Evolutionary conservation across 2,113 vertebrate genomes (phyloP).

Genomic region (Cinclus mexicanus): DNA sequence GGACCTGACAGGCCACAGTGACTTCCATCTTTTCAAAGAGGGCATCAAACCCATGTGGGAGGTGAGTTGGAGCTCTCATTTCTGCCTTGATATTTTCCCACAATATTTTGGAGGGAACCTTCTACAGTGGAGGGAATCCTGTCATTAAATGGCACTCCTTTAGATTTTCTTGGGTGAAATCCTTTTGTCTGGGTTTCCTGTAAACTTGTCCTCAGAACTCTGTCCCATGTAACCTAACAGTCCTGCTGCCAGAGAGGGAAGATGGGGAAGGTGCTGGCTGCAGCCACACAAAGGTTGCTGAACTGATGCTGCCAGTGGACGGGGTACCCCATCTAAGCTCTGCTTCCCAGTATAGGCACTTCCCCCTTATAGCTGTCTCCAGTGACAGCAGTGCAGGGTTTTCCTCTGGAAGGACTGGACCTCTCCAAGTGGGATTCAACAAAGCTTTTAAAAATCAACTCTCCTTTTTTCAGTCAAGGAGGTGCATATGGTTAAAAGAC

Average conservation of each 20-base stretch:
- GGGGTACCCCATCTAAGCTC: background rate
- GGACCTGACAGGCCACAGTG: slow-evolving; percentile 85
- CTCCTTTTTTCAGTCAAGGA: background rate
- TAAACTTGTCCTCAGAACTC: background rate
- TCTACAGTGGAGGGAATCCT: background rate
- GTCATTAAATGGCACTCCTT: background rate
- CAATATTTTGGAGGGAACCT: background rate
- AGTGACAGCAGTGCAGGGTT: background rate
- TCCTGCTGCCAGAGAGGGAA: background rate
- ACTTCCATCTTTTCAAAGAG: slow-evolving; percentile 87
- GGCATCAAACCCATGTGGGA: slow-evolving; percentile 89
- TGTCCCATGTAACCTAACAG: background rate
- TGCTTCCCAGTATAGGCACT: background rate
- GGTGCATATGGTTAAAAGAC: background rate
- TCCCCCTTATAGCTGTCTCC: background rate
- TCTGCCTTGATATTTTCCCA: background rate
- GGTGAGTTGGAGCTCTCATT: slow-evolving; percentile 64
- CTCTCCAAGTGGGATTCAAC: background rate
- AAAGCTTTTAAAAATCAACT: background rate
- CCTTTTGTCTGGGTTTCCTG: background rate
- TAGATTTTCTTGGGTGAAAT: background rate
- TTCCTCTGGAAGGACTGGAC: background rate
- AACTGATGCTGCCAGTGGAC: background rate
- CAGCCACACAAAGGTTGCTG: background rate
- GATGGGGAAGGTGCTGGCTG: background rate